These are phyloP conservation scores for Leptoteleia sp. DNA, from an alignment of 1,140 invertebrate species.

Conservation along the genomic window DNA sequence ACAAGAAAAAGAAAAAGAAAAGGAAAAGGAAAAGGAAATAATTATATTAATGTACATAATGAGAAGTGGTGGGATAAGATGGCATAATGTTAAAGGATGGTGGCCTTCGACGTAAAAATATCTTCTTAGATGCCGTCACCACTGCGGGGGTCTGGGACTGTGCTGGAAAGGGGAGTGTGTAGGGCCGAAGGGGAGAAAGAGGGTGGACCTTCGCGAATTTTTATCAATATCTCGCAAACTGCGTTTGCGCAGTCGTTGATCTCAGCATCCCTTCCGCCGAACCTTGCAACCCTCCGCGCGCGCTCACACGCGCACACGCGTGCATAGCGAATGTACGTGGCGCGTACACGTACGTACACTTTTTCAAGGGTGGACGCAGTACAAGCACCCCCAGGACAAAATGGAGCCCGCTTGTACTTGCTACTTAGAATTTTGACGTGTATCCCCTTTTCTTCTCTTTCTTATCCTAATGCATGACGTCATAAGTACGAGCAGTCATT, in stretches of 20 bases:
- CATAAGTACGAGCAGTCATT: conserved; percentile 51
- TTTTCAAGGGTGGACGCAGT: conserved; percentile 70
- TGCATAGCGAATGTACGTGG: too few relatives aligned
- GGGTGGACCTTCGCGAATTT: conserved; percentile 80
- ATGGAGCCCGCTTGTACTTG: conserved; percentile 79
- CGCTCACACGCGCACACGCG: conserved; percentile 62
- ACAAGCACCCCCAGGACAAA: conserved; percentile 79
- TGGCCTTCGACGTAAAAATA: conserved; percentile 79
- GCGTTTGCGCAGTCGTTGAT: conserved; percentile 74
- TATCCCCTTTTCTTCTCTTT: conserved; percentile 74
- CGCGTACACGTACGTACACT: conserved; percentile 65
- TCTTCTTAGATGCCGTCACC: conserved; percentile 76
- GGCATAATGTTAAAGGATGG: conserved; percentile 66
- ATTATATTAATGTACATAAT: conserved; percentile 78
- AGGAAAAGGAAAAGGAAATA: too few relatives aligned
- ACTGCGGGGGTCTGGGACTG: conserved; percentile 70
- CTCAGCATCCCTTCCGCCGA: conserved; percentile 77
- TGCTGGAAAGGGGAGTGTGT: conserved; percentile 66
- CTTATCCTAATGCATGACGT: conserved; percentile 56
- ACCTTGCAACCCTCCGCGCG: conserved; percentile 66
- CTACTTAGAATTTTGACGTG: conserved; percentile 75
- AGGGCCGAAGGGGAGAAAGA: conserved; percentile 70
- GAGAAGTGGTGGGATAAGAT: conserved; percentile 69
- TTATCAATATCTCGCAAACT: conserved; percentile 80
- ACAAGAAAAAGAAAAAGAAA: too few relatives aligned